Base-by-base conservation (phyloP, 2,113 vertebrate species). In the Pipra filicauda region DNA sequence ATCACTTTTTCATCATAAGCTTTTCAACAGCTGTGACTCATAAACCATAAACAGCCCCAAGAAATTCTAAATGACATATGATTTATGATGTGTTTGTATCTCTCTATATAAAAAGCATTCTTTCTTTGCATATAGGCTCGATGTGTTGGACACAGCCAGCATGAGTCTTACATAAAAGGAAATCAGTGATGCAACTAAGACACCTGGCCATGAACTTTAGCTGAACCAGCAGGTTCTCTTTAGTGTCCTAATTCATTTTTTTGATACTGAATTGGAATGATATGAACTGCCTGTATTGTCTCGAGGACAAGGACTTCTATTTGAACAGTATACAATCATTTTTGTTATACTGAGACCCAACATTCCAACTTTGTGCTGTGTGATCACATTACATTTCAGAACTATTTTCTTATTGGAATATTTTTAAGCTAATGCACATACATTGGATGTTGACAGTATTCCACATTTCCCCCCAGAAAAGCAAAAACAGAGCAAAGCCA, bases 1-100 rank as follows among this genome's bases (percentile, higher is more conserved):
- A 88, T 65, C 64, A 48, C 22, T 74, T 89, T 62, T 91, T 84
- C 55, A 78, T 27, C 59, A 43, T 4, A 30, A 89, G 39, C 35
- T 84, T 92, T 89, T 86, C 76, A 86, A 62, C 83, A 95, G 76
- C 70, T 87, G 65, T 55, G 76, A 65, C 59, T 86, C 69, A 79
- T 57, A 91, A 96, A 31, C 76, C 44, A 30, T 39, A 67, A 74
- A 74, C 15, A 84, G 39, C 11, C 71, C 46, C 39, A 74, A 86
- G 73, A 89, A 94, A 89, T 52, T 75, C 35, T 46, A 89, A 78
- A 41, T 35, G 18, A 64, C 21, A 26, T 27, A 22, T 76, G 91
- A 93, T 93, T 93, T 89, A 81, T 61, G 39, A 75, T 59, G 76
- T 59, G 48, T 37, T 88, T 93, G 72, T 86, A 44, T 91, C 93